These are phyloP conservation scores for Pseudolaguvia tuberculata DNA, from an alignment of 2,113 vertebrate species.

Conservation along the genomic window DNA sequence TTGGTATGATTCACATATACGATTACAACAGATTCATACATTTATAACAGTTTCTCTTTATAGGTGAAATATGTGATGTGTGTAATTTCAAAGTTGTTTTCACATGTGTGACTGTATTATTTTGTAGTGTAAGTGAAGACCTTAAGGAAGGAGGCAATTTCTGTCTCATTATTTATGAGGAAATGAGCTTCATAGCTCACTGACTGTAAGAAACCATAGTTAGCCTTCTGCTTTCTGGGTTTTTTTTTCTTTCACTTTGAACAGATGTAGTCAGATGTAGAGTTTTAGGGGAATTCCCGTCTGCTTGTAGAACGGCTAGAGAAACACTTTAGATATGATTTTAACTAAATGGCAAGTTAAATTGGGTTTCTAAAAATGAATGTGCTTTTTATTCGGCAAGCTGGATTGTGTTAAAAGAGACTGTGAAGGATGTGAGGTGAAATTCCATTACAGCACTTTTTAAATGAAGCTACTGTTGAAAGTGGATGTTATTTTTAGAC, in stretches of 20 bases:
- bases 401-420: background rate
- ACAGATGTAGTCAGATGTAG: constrained; percentile 27
- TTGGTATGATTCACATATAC: background rate
- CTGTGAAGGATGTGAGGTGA: background rate
- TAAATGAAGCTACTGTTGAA: background rate
- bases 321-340: constrained; percentile 25
- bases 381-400: constrained; percentile 23
- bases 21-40: background rate
- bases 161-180: constrained; percentile 58
- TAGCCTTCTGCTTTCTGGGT: constrained; percentile 28
- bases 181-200: constrained; percentile 64
- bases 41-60: constrained; percentile 48
- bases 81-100: constrained; percentile 55
- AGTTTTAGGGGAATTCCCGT: constrained; percentile 27
- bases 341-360: background rate
- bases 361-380: background rate
- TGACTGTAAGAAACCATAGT: constrained; percentile 60
- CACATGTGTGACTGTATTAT: constrained; percentile 25
- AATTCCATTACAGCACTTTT: background rate
- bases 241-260: background rate
- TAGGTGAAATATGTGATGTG: constrained; percentile 38
- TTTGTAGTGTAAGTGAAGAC: constrained; percentile 39
- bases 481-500: background rate
- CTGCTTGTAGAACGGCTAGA: constrained; percentile 45
- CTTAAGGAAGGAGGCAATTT: constrained; percentile 27